A percentile compares a stretch with the other conserved stretches of the same genome.
Conservation (phyloP, 2,797 vertebrate genomes). For the Nyctalus aviator region DNA sequence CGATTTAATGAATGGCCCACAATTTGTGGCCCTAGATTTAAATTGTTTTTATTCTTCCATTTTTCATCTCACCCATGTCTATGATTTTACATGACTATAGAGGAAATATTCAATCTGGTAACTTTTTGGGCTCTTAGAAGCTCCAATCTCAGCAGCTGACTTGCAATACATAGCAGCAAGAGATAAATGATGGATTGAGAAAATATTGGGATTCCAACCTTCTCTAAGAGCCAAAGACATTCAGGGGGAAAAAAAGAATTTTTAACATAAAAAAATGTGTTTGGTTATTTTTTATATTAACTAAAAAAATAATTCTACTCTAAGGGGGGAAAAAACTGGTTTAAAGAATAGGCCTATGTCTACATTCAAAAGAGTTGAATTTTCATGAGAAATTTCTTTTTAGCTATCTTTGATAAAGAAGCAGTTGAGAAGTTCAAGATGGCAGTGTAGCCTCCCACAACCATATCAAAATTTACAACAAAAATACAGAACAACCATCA, state of each 20-base stretch:
- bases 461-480: too few species aligned
- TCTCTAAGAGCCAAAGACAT: neutral
- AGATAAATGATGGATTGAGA: neutral
- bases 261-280: neutral
- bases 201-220: neutral
- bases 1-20: neutral
- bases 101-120: neutral
- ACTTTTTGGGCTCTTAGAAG: neutral
- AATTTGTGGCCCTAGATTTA: neutral
- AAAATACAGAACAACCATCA: too few species aligned
- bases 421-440: neutral
- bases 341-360: neutral
- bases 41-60: constrained; percentile 3
- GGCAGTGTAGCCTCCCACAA: too few species aligned
- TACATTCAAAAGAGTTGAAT: neutral
- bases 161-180: neutral
- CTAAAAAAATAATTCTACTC: constrained; percentile 34
- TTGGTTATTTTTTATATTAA: neutral
- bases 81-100: neutral
- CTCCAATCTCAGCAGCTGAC: neutral
- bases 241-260: neutral
- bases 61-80: neutral
- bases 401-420: constrained; percentile 12
- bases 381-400: constrained; percentile 4
- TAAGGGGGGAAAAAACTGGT: neutral